Evolutionary conservation across 2,888 invertebrate genomes (phyloP).

Genomic region (Pseudococcus jackbeardsleyi): DNA sequence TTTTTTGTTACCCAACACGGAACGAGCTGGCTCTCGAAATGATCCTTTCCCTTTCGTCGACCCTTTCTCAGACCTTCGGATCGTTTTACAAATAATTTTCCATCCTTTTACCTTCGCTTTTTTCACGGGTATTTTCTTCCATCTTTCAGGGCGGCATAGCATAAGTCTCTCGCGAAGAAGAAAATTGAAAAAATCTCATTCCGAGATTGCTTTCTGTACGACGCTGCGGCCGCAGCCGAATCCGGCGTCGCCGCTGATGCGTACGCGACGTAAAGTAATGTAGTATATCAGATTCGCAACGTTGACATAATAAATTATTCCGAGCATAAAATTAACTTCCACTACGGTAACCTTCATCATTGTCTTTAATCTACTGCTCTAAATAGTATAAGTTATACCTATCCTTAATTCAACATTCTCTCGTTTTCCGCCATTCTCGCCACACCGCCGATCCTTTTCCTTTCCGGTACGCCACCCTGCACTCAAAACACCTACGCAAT

Average conservation of each 20-base stretch:
- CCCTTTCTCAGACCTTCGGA: neutral
- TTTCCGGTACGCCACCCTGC: neutral
- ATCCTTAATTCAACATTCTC: slow-evolving; percentile 24
- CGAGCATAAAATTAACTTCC: slow-evolving; percentile 32
- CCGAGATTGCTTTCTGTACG: neutral
- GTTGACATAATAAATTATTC: slow-evolving; percentile 32
- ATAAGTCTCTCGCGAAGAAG: slow-evolving; percentile 4
- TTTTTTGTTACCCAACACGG: too few relatives aligned
- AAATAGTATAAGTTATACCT: slow-evolving; percentile 31
- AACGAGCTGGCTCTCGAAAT: too few relatives aligned
- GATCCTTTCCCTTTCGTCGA: too few relatives aligned
- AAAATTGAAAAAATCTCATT: slow-evolving; percentile 22
- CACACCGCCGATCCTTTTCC: neutral
- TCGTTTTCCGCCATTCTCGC: neutral
- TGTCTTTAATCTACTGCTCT: slow-evolving; percentile 32
- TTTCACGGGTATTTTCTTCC: slow-evolving; percentile 14
- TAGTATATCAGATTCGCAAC: slow-evolving; percentile 11
- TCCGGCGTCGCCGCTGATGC: neutral
- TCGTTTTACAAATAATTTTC: neutral
- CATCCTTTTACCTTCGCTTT: slow-evolving; percentile 20
- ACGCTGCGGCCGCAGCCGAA: neutral
- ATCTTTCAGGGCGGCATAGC: neutral
- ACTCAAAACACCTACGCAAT: slow-evolving; percentile 8
- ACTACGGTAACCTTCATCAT: slow-evolving; percentile 32
- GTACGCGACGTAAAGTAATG: slow-evolving; percentile 16